Conservation (phyloP, 2,888 invertebrate species). For the Shargacucullia verbasci region DNA sequence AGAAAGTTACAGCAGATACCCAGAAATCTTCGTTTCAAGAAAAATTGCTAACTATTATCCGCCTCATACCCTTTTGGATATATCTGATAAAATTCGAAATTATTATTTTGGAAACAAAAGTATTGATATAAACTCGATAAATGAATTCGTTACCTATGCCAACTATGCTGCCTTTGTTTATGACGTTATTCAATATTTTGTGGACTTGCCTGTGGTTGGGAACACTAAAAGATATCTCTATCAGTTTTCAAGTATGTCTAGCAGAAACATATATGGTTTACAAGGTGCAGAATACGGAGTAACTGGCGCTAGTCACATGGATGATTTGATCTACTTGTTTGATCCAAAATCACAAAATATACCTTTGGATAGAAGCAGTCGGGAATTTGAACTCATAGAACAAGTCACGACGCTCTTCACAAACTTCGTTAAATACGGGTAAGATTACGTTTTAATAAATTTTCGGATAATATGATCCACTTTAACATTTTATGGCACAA, state of each 20-base stretch:
- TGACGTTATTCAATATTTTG: background rate
- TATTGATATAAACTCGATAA: conserved; percentile 5
- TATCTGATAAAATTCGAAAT: conserved; percentile 1
- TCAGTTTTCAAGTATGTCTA: conserved; percentile 8
- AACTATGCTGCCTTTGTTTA: background rate
- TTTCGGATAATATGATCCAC: no score
- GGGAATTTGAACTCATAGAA: conserved; percentile 4
- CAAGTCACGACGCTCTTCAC: conserved; percentile 6
- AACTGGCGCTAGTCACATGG: conserved; percentile 1
- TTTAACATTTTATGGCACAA: no score
- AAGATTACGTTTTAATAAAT: conserved; percentile 1
- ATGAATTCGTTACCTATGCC: conserved; percentile 2
- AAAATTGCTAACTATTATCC: background rate
- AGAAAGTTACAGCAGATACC: conserved; percentile 7
- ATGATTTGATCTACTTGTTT: conserved; percentile 11
- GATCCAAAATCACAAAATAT: conserved; percentile 1
- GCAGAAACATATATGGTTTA: background rate
- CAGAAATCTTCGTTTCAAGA: conserved; percentile 19
- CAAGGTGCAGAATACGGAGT: background rate
- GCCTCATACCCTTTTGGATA: background rate
- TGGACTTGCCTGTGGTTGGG: background rate
- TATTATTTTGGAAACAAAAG: conserved; percentile 11
- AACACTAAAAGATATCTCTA: conserved; percentile 1
- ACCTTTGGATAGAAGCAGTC: background rate
- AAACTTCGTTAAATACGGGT: conserved; percentile 12